phyloP scores from a whole-genome alignment of 2,888 invertebrate species.

The Pammene fasciana region DNA sequence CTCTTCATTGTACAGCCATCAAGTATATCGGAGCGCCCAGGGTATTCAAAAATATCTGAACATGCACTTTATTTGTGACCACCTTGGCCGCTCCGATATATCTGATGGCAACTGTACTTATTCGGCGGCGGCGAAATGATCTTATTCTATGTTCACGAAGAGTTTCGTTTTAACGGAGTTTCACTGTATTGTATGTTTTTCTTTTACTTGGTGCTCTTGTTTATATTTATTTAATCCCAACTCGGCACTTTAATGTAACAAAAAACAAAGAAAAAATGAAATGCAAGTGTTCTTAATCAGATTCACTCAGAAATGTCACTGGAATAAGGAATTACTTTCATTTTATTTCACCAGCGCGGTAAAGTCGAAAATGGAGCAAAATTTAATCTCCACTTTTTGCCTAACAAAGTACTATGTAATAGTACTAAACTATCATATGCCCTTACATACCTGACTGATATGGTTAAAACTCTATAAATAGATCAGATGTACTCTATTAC shows the following conservation, averaged over 20 bases:
- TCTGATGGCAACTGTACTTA: no score
- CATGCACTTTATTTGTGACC: no score
- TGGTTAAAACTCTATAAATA: conserved; percentile 47
- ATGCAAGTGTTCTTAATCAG: conserved; percentile 17
- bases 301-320: not conserved
- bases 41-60: no score
- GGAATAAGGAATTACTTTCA: conserved; percentile 4
- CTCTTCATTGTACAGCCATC: no score
- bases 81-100: no score
- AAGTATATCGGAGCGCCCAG: no score
- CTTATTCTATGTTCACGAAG: not conserved
- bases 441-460: conserved; percentile 61
- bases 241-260: not conserved
- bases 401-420: no score
- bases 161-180: not conserved
- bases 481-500: conserved; percentile 49
- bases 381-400: not conserved
- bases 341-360: not conserved
- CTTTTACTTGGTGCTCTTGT: not conserved
- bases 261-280: conserved; percentile 5
- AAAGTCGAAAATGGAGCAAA: conserved; percentile 5
- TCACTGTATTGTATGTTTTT: not conserved
- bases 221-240: not conserved
- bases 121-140: not conserved
- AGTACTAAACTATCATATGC: conserved; percentile 41